Base-by-base conservation (phyloP, 2,113 vertebrate genomes). In the Glaucomys volans region DNA sequence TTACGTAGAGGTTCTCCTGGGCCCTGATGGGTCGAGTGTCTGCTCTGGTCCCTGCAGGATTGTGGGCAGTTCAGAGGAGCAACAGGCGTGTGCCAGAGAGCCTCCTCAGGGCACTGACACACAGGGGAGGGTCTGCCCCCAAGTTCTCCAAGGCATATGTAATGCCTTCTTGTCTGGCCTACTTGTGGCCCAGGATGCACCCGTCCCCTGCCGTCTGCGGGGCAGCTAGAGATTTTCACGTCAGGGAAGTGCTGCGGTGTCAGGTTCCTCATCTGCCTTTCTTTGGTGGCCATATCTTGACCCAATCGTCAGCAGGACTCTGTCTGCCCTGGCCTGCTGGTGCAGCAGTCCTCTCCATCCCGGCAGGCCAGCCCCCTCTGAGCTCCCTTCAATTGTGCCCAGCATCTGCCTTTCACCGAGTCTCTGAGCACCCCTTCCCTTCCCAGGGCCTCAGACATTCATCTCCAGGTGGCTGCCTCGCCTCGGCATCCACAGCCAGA, bases 351-450 rank as follows among this genome's bases (percentile, higher is more conserved):
- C n/a, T n/a, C n/a, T 2, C 24, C 13, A 24, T 40, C 57, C 4
- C 0, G 74, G 52, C 20, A 0, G 2, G 17, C 22, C 4, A 6
- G 79, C 28, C 40, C 77, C 11, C 57, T 5, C 71, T 26, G 0
- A 47, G 47, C 40, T 81, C 32, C 71, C 32, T 50, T 2, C n/a
- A 6, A 16, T 52, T 40, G 26, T 8, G 62, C 35, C 2, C 47
- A 32, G 32, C 26, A 3, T 9, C 72, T 14, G 8, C 37, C 18
- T 0, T 22, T 4, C 14, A 42, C 28, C 74, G 0, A 28, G 37
- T 9, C 67, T 57, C 92, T 16, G 8, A 67, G 13, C 10, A 0
- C 28, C 24, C 64, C 5, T 22, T 35, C 20, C 30, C 16, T 2
- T 57, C 59, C 89, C 69, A 11, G 0, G 7, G 2, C n/a, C 40